A percentile compares a stretch with the other conserved stretches of the same genome.
Evolutionary conservation across 1,140 invertebrate species (phyloP).

Genomic region (Patella vulgata): DNA sequence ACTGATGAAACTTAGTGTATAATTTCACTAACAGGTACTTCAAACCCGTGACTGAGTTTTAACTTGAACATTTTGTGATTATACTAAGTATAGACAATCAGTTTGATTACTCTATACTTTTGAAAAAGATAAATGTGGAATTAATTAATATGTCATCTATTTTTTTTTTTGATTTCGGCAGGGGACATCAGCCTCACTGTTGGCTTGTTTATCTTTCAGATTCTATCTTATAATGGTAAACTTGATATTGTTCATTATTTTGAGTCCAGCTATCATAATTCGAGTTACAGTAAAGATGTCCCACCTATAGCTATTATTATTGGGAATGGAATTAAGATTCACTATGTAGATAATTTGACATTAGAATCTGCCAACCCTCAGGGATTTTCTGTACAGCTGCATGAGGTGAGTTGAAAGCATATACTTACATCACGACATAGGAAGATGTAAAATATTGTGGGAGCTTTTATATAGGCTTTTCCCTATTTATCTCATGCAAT

Average conservation of each 20-base stretch:
- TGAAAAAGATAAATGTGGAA: too few relatives aligned
- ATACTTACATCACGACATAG: constrained; percentile 1
- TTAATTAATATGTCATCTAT: too few relatives aligned
- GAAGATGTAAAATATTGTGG: too few relatives aligned
- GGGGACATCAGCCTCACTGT: background rate
- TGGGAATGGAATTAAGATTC: constrained; percentile 45
- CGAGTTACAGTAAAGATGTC: background rate
- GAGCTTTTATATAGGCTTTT: too few relatives aligned
- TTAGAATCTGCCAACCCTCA: constrained; percentile 23
- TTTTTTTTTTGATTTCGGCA: too few relatives aligned
- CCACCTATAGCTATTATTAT: constrained; percentile 42
- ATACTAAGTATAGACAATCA: too few relatives aligned
- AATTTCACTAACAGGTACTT: too few relatives aligned
- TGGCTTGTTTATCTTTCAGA: constrained; percentile 67
- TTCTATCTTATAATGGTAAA: constrained; percentile 91
- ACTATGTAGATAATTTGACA: constrained; percentile 22
- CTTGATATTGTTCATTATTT: constrained; percentile 82
- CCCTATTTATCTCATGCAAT: too few relatives aligned
- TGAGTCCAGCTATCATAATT: constrained; percentile 52
- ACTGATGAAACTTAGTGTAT: too few relatives aligned
- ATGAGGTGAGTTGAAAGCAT: constrained; percentile 66
- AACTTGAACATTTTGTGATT: too few relatives aligned
- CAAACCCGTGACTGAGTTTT: too few relatives aligned
- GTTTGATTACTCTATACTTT: too few relatives aligned
- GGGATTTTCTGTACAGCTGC: constrained; percentile 62